Evolutionary conservation across 2,113 vertebrate species (phyloP), one percentile per base, ranked within the genome.

Genomic region (Agelaius phoeniceus): DNA sequence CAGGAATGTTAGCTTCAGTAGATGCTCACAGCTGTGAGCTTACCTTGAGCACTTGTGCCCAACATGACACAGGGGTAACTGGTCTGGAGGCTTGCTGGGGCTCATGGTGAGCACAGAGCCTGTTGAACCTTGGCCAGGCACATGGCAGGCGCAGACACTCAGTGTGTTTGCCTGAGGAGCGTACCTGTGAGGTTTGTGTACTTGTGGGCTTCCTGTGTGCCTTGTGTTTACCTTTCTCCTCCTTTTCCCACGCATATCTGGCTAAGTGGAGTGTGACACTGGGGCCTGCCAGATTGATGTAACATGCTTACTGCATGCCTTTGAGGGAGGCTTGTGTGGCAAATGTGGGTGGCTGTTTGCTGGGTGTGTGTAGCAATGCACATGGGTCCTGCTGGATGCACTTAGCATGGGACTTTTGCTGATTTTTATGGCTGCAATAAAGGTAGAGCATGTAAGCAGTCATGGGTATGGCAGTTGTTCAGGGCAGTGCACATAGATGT

Each of bases 201-300:
- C 74, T 78, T 4, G 1, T 10, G 57, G 2, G 4, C 33, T 93
- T 90, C 71, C 30, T 26, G 1, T 74, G 14, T 2, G 18, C 65
- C 44, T 87, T 7, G 20, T 87, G 85, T 92, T 94, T 91, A 84
- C 84, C 48, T 69, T 88, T 58, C 82, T 90, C 37, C 26, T 90
- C 35, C 48, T 33, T 2, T 63, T 95, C 89, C 95, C 89, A 84
- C 9, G 0, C 1, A 0, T 68, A 71, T 3, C 51, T 46, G 76
- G 43, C 31, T 58, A 14, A 49, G 57, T 35, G 24, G 1, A 2
- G 68, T 52, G 72, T 81, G 90, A 65, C 83, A 54, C 9, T 35
- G 55, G 77, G 82, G 82, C 72, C 63, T 85, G 84, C 59, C 61
- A 48, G 85, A 6, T 41, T 24, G 76, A 57, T 58, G 31, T 65